Evolutionary conservation across 2,888 invertebrate genomes (phyloP).

Genomic region (Rotaria sp.): DNA sequence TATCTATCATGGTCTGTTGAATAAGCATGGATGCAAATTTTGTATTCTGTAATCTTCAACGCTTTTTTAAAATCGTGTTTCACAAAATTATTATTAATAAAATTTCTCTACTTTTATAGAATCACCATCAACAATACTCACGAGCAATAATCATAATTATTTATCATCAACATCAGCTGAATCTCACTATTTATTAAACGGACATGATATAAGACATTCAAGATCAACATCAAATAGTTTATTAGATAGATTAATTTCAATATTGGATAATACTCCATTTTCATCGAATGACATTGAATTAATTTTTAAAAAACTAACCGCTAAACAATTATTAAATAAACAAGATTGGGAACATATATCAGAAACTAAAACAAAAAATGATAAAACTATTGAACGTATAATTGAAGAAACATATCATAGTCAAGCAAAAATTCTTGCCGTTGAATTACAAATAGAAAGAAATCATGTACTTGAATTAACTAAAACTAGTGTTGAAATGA

Average conservation of each 20-base stretch:
- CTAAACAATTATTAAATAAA: background rate
- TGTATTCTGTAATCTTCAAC: too few species aligned
- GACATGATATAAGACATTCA: background rate
- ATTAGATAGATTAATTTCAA: background rate
- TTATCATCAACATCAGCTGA: background rate
- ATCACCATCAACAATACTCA: background rate
- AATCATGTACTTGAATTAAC: background rate
- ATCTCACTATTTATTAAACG: background rate
- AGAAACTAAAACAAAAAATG: background rate
- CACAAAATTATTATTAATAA: background rate
- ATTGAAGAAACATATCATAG: background rate
- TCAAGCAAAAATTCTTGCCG: background rate
- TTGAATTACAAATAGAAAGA: background rate
- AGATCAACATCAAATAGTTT: background rate
- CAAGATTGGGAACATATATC: background rate
- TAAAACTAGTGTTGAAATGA: background rate
- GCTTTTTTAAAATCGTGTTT: too few species aligned
- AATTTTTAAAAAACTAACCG: background rate
- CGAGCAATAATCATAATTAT: background rate
- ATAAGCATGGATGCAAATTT: too few species aligned
- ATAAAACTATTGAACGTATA: background rate
- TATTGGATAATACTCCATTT: background rate
- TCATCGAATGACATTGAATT: background rate
- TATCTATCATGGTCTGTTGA: too few species aligned
- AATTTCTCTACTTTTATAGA: background rate